Evolutionary conservation across 2,113 vertebrate genomes (phyloP), one percentile per base, ranked within the genome.

Genomic region (Alethe castanea): DNA sequence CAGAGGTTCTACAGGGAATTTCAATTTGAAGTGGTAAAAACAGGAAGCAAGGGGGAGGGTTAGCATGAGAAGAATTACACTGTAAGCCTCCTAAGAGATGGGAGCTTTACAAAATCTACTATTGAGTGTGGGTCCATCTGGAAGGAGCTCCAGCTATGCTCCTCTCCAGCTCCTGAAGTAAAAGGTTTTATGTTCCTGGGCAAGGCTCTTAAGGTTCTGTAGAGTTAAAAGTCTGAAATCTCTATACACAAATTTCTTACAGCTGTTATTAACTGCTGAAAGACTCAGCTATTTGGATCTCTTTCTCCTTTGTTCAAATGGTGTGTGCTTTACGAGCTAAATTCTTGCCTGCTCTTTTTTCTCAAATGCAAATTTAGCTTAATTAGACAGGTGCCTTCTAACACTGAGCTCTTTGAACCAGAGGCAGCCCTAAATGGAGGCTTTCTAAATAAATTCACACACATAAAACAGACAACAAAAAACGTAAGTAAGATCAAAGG

Each of bases 321-420:
- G 35, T 54, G 14, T n/a, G 62, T 66, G 62, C 59, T 92, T 86
- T 77, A 64, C 0, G 4, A 47, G 25, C 29, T 73, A 66, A 88
- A 86, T 47, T 77, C 79, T 50, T 81, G 62, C 50, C 54, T 92
- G 69, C 29, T 93, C 61, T 76, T 88, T 42, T 54, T 44, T 74
- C 60, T 64, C 59, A 93, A 59, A 86, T 50, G 52, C 26, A 86
- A 56, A 83, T 82, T 86, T 70, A 62, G 23, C 50, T 90, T 70
- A 44, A 92, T 90, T 44, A 90, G 53, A 89, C 88, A 95, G 79
- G 71, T 92, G 28, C 42, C 66, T 72, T 67, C n/a, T 64, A 88
- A 94, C 56, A 88, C 79, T 12, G 35, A 90, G 67, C 29, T 77
- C 79, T 93, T 29, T 88, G 71, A 96, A 93, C 23, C 0, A 0